Evolutionary conservation across 2,797 vertebrate genomes (phyloP), one percentile per base, ranked within the genome.

Genomic region (Ciconia nigra): DNA sequence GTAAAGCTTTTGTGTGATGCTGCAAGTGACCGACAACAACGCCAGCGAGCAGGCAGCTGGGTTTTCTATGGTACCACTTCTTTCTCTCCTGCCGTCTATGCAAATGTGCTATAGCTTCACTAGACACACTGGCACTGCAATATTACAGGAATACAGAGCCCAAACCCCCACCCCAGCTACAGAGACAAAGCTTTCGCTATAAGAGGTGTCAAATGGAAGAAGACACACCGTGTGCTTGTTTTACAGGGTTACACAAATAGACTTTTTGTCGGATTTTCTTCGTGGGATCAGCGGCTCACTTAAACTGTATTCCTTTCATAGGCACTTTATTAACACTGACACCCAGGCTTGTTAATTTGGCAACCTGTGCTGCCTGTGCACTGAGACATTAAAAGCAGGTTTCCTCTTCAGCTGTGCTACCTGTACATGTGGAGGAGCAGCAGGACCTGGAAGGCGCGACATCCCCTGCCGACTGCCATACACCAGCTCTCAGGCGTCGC

Each of bases 101-200:
- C 31, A 47, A 62, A 52, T 0, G 0, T 49, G 19, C 19, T 16
- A 11, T 19, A 58, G 35, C 46, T 79, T 83, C 57, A n/a, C 31
- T 20, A 44, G 71, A n/a, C 18, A 29, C 0, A 0, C 24, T 54
- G 44, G 21, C 13, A n/a, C 18, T 10, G 55, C 46, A 82, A 35
- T 61, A 33, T 72, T 47, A 52, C 9, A 90, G 8, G 26, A 57
- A 14, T 44, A 37, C 15, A 65, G 66, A 14, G 15, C 19, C 19
- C 10, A 6, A 70, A 44, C 10, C 13, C 15, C n/a, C 13, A 44
- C 4, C 7, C 22, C 74, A 71, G 51, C 59, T 82, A 46, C 41
- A 62, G 33, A 63, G 41, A 62, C 35, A 46, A 87, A 83, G 13
- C 15, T 61, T 81, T 65, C 0, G 0, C 13, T 46, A 0, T 15